Base-by-base conservation (phyloP, 64 coral and sea anemone species). In the Acropora tenuis region DNA sequence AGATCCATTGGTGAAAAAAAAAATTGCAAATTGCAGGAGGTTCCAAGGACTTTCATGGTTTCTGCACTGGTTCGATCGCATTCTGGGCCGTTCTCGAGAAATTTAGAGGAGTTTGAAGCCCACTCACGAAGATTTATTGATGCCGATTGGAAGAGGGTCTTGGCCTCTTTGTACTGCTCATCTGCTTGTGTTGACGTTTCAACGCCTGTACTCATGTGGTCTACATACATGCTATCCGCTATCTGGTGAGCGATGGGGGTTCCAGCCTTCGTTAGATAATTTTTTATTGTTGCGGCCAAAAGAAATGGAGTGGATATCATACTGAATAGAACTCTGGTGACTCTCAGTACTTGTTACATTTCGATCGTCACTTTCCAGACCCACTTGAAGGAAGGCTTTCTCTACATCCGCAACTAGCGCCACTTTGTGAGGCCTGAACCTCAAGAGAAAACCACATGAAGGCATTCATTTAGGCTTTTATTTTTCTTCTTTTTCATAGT, bases 231-330 rank as follows among this genome's bases (percentile, higher is more conserved):
- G 79, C 83, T 91, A 48, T 83, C 47, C 12, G 50, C 77, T 59
- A 91, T 83, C 50, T 74, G 78, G 16, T 91, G 79, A 72, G 89
- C 78, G 69, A 58, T 75, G 47, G 69, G 60, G 48, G 89, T 83
- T 45, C 68, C 78, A 53, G 79, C 89, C 68, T 74, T 91, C 47
- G 47, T 83, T 79, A 91, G 80, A 80, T 84, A 79, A 74, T 47
- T 41, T 42, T 48, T 50, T 50, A 91, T 91, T n/a, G 89, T 91
- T 57, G 69, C 69, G 19, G 79, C 78, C 52, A 91, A 80, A 48
- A 91, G 73, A 52, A 91, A 91, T 53, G 80, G 52, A 53, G 69
- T 91, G 13, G 80, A 85, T 76, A 91, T 91, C 65, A 91, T 84
- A 61, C 90, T 72, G 52, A 83, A 91, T 74, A 79, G 89, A 12